Base-by-base conservation (phyloP, 2,113 vertebrate species). In the Cyrtonyx montezumae region DNA sequence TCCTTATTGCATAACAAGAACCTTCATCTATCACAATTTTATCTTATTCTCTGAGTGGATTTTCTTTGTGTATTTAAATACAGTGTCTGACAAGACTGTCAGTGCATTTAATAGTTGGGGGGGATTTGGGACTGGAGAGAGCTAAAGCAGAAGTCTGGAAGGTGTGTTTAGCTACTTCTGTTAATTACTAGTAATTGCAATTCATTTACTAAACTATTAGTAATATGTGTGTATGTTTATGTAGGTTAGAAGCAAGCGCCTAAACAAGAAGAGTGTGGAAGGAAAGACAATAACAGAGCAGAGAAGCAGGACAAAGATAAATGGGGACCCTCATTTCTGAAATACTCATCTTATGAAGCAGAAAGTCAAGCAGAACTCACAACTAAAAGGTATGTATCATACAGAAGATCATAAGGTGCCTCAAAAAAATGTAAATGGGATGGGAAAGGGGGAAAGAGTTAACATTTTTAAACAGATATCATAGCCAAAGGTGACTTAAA, bases 261-360 rank as follows among this genome's bases (percentile, higher is more conserved):
- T 8, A 97, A 90, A 66, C 77, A 88, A 86, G 97, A 97, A 58
- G 93, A 95, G 14, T 96, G 94, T 62, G 92, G 92, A 73, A 92
- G 94, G 85, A 96, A 42, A 65, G 97, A 98, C 53, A 96, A 75
- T 63, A 87, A 96, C 83, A 95, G 95, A 23, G 59, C 91, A 12
- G 97, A 98, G 8, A 98, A 97, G 15, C 91, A 95, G 26, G 98
- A 97, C 12, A 97, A 97, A 96, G 77, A 81, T 25, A 96, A 96
- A 40, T 94, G 97, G 96, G 98, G 95, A 68, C 55, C 94, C 2
- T 90, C 88, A 45, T 97, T 97, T 76, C 95, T 94, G 53, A 97
- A 98, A 55, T 93, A 93, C 7, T 88, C 74, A 68, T 77, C 94
- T 45, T 97, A 88, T 76, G 96, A 97, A 65, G 95, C 93, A 0